Conservation (phyloP, 2,888 invertebrate species). For the Pollenia amentaria region DNA sequence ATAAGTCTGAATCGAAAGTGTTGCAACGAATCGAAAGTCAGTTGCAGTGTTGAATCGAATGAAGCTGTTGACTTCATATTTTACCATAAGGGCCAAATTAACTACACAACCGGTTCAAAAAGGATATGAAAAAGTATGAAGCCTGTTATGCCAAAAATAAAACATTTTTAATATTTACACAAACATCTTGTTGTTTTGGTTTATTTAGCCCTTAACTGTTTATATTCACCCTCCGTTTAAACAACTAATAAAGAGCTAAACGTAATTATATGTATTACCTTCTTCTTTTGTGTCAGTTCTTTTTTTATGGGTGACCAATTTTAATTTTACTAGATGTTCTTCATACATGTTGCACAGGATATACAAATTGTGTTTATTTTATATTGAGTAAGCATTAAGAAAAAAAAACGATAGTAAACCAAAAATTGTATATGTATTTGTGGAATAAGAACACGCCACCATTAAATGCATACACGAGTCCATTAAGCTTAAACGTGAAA, state of each 20-base stretch:
- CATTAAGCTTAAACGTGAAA: conserved; percentile 8
- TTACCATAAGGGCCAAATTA: too few species aligned
- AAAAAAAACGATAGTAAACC: background rate
- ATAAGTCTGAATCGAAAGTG: too few species aligned
- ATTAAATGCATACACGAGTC: background rate
- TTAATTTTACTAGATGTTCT: background rate
- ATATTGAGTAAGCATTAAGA: conserved; percentile 8
- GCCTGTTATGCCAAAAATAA: too few species aligned
- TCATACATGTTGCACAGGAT: conserved; percentile 3
- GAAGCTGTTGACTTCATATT: too few species aligned
- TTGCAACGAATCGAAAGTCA: too few species aligned
- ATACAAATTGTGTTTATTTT: conserved; percentile 12
- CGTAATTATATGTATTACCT: background rate
- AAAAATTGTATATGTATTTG: background rate
- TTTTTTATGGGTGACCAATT: background rate
- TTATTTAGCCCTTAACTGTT: too few species aligned
- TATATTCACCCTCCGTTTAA: too few species aligned
- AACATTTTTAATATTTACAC: too few species aligned
- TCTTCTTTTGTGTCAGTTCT: background rate
- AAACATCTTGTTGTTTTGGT: background rate
- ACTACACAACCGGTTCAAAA: too few species aligned
- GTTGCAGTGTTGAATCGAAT: too few species aligned
- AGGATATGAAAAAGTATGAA: too few species aligned
- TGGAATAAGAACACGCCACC: background rate
- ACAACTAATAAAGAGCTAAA: too few species aligned